Conservation (phyloP, 2,113 vertebrate species). For the Phoxinus phoxinus region DNA sequence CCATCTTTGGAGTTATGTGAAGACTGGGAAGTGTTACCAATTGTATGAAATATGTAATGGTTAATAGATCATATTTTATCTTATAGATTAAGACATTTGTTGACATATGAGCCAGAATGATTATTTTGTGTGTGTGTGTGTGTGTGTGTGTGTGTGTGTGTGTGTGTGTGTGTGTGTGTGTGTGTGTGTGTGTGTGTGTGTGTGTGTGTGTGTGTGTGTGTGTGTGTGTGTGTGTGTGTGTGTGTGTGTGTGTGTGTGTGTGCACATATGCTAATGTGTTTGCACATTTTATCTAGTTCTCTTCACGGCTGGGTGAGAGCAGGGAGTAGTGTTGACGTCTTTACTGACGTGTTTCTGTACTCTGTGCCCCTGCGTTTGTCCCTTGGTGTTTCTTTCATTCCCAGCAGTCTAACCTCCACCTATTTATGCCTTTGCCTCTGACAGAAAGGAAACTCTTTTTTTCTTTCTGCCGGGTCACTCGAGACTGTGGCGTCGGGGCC, state of each 20-base stretch:
- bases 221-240: not conserved
- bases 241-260: not conserved
- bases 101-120: not conserved
- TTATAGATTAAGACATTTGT: not conserved
- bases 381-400: not conserved
- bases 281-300: not conserved
- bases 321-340: slow-evolving; percentile 7
- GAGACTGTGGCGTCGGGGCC: not conserved
- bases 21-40: not conserved
- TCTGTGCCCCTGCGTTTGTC: not conserved
- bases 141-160: not conserved
- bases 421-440: slow-evolving; percentile 22
- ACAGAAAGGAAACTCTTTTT: slow-evolving; percentile 15
- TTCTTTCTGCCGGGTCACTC: not conserved
- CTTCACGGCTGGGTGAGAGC: not conserved
- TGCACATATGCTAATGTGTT: not conserved
- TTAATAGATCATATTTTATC: not conserved
- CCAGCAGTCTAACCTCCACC: slow-evolving; percentile 22
- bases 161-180: not conserved
- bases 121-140: not conserved
- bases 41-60: not conserved
- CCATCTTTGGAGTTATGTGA: too few relatives aligned
- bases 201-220: not conserved
- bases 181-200: not conserved
- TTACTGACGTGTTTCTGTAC: slow-evolving; percentile 13